These are phyloP conservation scores for Eulimnadia texana DNA, from an alignment of 1,140 invertebrate species.

Conservation along the genomic window DNA sequence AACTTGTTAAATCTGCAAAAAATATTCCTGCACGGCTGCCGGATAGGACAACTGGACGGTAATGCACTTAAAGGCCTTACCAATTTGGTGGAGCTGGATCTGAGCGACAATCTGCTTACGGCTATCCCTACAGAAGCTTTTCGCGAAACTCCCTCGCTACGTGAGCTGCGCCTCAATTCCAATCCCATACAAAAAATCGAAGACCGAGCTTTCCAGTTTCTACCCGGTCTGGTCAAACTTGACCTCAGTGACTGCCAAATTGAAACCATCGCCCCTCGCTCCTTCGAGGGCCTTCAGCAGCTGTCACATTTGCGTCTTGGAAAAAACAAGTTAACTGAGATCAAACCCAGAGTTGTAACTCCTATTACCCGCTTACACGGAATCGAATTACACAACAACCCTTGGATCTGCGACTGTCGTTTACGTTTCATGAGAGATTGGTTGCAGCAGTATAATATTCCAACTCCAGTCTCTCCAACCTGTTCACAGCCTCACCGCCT, in stretches of 20 bases:
- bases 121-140: conserved; percentile 60
- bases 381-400: conserved; percentile 76
- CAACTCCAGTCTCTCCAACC: conserved; percentile 54
- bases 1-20: conserved; percentile 71
- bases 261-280: conserved; percentile 52
- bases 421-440: conserved; percentile 65
- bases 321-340: conserved; percentile 56
- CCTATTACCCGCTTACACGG: conserved; percentile 47
- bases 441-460: conserved; percentile 66
- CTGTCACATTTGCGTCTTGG: conserved; percentile 65
- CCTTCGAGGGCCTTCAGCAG: conserved; percentile 57
- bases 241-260: conserved; percentile 69
- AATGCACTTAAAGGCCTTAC: conserved; percentile 64
- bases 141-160: conserved; percentile 55
- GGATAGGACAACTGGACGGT: conserved; percentile 63
- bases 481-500: conserved; percentile 46
- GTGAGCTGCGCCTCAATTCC: conserved; percentile 54
- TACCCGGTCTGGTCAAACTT: conserved; percentile 60
- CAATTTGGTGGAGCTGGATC: conserved; percentile 73
- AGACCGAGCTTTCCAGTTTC: conserved; percentile 50
- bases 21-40: conserved; percentile 63
- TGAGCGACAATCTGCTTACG: conserved; percentile 63
- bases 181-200: conserved; percentile 69
- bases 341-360: conserved; percentile 26
- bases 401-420: conserved; percentile 78